phyloP scores from a whole-genome alignment of 2,888 invertebrate species.

The Rhopalosiphum nymphaeae region DNA sequence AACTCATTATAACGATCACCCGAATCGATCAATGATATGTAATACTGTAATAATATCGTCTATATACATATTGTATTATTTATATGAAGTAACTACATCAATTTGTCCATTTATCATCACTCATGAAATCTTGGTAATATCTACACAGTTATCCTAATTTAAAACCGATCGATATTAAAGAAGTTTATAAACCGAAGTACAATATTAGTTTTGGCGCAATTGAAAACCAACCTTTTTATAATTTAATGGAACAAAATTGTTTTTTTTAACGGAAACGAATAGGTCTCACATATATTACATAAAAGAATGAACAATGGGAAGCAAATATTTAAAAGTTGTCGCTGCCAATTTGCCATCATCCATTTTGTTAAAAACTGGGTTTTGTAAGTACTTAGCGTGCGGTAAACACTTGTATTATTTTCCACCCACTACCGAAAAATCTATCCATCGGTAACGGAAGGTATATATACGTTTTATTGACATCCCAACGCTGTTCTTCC shows the following conservation, averaged over 20 bases:
- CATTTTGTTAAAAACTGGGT: background rate
- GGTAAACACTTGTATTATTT: background rate
- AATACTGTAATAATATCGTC: too few species aligned
- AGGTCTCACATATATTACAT: background rate
- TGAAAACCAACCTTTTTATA: background rate
- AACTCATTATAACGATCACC: too few species aligned
- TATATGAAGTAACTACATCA: background rate
- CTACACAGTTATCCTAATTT: background rate
- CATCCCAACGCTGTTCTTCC: background rate
- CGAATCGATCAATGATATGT: too few species aligned
- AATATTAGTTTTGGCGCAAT: background rate
- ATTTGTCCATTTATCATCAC: too few species aligned
- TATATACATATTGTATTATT: too few species aligned
- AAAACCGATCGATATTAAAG: background rate
- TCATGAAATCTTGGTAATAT: too few species aligned
- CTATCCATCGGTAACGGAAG: background rate
- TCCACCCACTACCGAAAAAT: background rate
- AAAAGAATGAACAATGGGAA: background rate
- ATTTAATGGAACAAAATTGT: background rate
- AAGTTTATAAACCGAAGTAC: background rate
- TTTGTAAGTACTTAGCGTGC: background rate
- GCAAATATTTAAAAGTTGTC: background rate
- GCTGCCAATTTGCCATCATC: background rate
- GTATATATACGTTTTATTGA: conserved; percentile 19
- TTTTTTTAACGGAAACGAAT: background rate